phyloP scores from a whole-genome alignment of 2,797 vertebrate genomes.

The Morus bassanus region DNA sequence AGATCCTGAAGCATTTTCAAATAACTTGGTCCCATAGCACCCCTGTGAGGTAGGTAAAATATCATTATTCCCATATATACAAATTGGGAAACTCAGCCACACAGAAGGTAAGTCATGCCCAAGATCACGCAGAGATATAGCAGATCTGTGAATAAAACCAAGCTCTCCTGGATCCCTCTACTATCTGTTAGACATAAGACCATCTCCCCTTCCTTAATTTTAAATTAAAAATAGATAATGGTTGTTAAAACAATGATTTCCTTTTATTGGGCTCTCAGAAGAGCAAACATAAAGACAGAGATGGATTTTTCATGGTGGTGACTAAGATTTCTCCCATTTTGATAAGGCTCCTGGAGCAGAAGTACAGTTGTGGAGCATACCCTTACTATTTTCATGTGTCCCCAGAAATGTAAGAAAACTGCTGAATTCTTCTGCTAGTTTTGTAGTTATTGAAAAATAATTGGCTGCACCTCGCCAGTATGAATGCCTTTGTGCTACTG shows the following conservation, averaged over 20 bases:
- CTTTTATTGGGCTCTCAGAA: background rate
- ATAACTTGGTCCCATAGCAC: slow-evolving; percentile 41
- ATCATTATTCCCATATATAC: background rate
- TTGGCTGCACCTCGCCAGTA: background rate
- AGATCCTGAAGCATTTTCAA: slow-evolving; percentile 19
- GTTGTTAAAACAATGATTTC: background rate
- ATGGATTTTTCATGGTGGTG: background rate
- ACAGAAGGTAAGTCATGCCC: slow-evolving; percentile 15
- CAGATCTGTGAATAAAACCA: background rate
- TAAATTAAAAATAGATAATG: background rate
- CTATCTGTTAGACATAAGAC: background rate
- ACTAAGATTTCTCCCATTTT: background rate
- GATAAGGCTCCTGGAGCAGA: background rate
- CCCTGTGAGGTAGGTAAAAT: slow-evolving; percentile 62
- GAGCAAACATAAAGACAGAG: background rate
- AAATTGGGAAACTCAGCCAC: slow-evolving; percentile 23
- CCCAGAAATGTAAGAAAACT: slow-evolving; percentile 3
- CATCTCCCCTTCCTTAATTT: background rate
- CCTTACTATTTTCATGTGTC: background rate
- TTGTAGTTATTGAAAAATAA: background rate
- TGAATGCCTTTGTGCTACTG: background rate
- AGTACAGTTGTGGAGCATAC: background rate
- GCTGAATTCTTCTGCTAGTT: slow-evolving; percentile 5
- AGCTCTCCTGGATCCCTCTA: background rate
- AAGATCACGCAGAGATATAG: background rate